Conservation (phyloP, 2,888 invertebrate species). For the Nomada ferruginata region DNA sequence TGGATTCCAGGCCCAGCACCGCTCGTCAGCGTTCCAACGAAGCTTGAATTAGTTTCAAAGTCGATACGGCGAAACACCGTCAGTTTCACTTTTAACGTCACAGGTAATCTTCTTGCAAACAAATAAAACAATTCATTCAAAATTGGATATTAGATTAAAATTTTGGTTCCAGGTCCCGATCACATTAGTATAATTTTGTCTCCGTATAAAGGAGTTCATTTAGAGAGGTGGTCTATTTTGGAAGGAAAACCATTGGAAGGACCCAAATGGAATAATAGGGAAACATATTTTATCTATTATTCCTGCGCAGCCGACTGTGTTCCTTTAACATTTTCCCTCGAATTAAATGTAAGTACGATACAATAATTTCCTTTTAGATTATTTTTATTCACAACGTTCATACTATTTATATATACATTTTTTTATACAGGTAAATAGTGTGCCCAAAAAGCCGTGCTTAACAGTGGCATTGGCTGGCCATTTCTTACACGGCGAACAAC, state of each 20-base stretch:
- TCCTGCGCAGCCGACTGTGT: conserved; percentile 87
- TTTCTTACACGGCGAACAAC: conserved; percentile 86
- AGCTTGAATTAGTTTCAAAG: conserved; percentile 84
- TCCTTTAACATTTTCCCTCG: conserved; percentile 87
- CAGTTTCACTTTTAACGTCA: conserved; percentile 85
- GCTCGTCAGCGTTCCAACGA: conserved; percentile 84
- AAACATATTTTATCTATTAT: conserved; percentile 89
- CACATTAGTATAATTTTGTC: conserved; percentile 89
- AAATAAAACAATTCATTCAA: background rate
- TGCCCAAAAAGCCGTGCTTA: conserved; percentile 83
- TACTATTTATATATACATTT: conserved; percentile 42
- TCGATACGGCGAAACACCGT: conserved; percentile 80
- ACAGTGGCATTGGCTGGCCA: conserved; percentile 88
- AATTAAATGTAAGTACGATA: conserved; percentile 86
- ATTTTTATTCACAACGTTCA: background rate
- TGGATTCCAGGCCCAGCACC: conserved; percentile 87
- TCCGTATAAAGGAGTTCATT: conserved; percentile 86
- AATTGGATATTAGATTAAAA: background rate
- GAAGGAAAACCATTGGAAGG: conserved; percentile 86
- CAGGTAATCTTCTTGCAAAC: conserved; percentile 80
- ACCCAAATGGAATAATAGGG: conserved; percentile 85
- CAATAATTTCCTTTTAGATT: background rate
- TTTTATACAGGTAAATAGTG: conserved; percentile 82
- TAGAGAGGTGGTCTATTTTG: conserved; percentile 87
- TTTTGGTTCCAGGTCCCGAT: conserved; percentile 86